These are phyloP conservation scores for Papilio glaucus DNA, from an alignment of 1,140 invertebrate genomes.

Conservation along the genomic window DNA sequence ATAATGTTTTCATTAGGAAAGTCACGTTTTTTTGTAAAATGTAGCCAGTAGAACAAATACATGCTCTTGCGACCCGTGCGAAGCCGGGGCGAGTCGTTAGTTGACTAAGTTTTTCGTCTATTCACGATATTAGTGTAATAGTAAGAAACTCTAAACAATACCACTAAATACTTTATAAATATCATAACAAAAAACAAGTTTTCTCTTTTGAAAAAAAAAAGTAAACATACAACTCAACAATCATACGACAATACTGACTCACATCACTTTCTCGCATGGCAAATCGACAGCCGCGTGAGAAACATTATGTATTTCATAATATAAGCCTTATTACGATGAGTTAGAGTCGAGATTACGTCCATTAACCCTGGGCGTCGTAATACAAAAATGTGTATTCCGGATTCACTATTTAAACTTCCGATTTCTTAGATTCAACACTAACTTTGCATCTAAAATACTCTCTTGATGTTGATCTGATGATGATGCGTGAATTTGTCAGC, in stretches of 20 bases:
- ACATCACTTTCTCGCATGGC: constrained; percentile 5
- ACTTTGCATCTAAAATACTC: too few species aligned
- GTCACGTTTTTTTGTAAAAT: too few species aligned
- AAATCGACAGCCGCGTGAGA: not conserved
- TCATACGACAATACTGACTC: constrained; percentile 18
- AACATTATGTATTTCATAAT: not conserved
- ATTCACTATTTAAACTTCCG: not conserved
- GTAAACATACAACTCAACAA: constrained; percentile 13
- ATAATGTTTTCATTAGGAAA: too few species aligned
- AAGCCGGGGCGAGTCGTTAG: too few species aligned
- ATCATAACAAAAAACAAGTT: not conserved
- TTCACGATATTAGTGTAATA: too few species aligned
- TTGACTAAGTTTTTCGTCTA: too few species aligned
- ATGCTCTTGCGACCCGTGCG: too few species aligned
- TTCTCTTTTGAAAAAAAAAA: constrained; percentile 11
- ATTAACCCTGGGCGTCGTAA: not conserved
- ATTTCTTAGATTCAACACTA: not conserved
- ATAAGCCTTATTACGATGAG: not conserved
- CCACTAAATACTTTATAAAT: not conserved
- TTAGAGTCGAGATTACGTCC: constrained; percentile 2
- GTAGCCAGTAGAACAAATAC: too few species aligned
- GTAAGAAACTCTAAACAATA: too few species aligned
- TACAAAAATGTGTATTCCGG: not conserved
- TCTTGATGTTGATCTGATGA: too few species aligned
- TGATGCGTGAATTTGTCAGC: too few species aligned